Conservation (phyloP, 2,797 vertebrate species). For the Pseudomugil tenellus region DNA sequence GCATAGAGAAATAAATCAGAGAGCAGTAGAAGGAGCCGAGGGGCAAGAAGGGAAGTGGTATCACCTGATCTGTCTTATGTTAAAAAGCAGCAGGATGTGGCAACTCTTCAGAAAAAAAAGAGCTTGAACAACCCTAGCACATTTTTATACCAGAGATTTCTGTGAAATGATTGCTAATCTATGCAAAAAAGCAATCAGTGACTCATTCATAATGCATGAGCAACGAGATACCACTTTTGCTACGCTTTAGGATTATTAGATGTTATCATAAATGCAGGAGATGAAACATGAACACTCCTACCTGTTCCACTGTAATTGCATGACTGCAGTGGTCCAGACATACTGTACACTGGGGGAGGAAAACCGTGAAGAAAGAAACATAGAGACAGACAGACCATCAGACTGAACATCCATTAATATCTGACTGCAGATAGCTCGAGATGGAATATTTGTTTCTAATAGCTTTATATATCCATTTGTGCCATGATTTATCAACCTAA, state of each 20-base stretch:
- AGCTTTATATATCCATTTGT: constrained; percentile 79
- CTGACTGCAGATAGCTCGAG: constrained; percentile 62
- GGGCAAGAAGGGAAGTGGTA: constrained; percentile 66
- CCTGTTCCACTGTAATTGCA: constrained; percentile 84
- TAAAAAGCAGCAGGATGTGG: constrained; percentile 74
- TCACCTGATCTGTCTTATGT: constrained; percentile 81
- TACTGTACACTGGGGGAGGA: constrained; percentile 34
- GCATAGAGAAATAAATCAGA: constrained; percentile 79
- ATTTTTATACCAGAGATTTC: constrained; percentile 82
- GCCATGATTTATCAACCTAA: constrained; percentile 77
- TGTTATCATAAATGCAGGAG: constrained; percentile 83
- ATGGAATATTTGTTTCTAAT: constrained; percentile 79
- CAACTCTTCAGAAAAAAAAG: constrained; percentile 71
- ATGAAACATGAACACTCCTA: constrained; percentile 86
- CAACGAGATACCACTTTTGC: constrained; percentile 82
- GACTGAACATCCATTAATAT: constrained; percentile 72
- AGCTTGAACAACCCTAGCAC: constrained; percentile 73
- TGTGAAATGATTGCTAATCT: constrained; percentile 90
- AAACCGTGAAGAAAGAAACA: constrained; percentile 49
- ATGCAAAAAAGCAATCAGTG: constrained; percentile 89
- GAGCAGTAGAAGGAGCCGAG: constrained; percentile 61
- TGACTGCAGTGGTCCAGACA: constrained; percentile 70
- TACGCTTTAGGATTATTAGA: constrained; percentile 86
- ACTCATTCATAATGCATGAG: constrained; percentile 89
- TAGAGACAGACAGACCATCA: constrained; percentile 55